phyloP scores from a whole-genome alignment of 2,797 vertebrate species.

The Catamblyrhynchus diadema region DNA sequence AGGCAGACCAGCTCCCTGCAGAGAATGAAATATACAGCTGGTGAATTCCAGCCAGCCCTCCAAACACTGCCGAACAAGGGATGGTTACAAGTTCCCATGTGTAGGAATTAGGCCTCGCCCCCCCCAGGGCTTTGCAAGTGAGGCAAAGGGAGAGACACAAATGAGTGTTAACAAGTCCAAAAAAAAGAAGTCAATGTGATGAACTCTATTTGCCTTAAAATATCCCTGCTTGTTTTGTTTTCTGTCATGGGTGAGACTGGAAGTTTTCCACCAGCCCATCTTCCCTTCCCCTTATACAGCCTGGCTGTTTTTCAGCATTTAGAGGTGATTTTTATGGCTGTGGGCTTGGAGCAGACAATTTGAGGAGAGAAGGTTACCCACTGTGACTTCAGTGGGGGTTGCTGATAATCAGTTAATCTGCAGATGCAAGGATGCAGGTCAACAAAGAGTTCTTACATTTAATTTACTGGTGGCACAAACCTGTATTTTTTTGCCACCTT shows the following conservation, averaged over 20 bases:
- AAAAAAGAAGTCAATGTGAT: not conserved
- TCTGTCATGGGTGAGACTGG: not conserved
- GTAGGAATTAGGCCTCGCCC: not conserved
- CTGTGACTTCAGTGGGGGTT: not conserved
- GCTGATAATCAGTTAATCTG: not conserved
- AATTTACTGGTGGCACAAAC: not conserved
- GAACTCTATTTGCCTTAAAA: not conserved
- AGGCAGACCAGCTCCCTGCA: not conserved
- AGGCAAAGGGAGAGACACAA: not conserved
- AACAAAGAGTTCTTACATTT: not conserved
- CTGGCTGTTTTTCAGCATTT: not conserved
- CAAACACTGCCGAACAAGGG: not conserved
- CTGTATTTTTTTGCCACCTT: not conserved
- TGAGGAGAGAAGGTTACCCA: not conserved
- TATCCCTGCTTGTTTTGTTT: not conserved
- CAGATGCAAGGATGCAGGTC: not conserved
- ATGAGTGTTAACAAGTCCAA: not conserved
- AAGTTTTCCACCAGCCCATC: not conserved
- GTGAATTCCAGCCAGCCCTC: not conserved
- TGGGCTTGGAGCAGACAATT: not conserved
- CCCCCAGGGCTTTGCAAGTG: not conserved
- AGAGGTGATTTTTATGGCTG: not conserved
- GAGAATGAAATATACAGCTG: conserved; percentile 34
- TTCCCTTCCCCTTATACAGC: not conserved
- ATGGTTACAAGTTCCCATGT: not conserved